Evolutionary conservation across 2,797 vertebrate species (phyloP), one percentile per base, ranked within the genome.

Genomic region (Characodon lateralis): DNA sequence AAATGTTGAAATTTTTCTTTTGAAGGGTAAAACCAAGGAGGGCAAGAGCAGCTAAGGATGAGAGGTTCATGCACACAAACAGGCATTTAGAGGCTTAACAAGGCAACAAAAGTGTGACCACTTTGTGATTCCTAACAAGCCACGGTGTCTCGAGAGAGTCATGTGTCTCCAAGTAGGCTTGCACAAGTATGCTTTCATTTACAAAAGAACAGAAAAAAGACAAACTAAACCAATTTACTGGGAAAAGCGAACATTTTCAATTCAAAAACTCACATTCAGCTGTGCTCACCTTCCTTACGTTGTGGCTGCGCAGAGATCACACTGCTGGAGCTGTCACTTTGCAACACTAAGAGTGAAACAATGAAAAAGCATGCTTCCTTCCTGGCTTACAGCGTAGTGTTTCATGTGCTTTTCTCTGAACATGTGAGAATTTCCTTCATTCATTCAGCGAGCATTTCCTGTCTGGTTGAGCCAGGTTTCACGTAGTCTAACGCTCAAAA

Each of bases 381-480:
- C 94, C 95, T 94, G 88, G 73, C 86, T 85, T 43, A 78, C 83
- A 78, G 79, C 41, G 53, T 84, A 61, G 87, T 78, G 89, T 83
- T 89, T 88, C 85, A 65, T 78, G 78, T 79, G 78, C 85, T 74
- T 86, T 78, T 89, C 73, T 80, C 61, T 81, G 14, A 81, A 83
- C 85, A 90, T 73, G 86, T 91, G 92, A 90, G 87, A 89, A 79
- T 91, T 91, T 90, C 88, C 85, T 90, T 93, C 94, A 95, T 95
- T 95, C 94, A 95, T 93, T 83, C 84, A 91, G 81, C 77, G 78
- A 85, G 87, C 22, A 76, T 90, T 95, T 95, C 94, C 95, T 93
- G 93, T 89, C 84, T 86, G 77, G 7, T 63, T 77, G 69, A 73
- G 80, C 74, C 77, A 59, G 78, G 75, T 79, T 85, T 90, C 71